phyloP scores from a whole-genome alignment of 2,113 vertebrate genomes.

The Myotis brandtii region DNA sequence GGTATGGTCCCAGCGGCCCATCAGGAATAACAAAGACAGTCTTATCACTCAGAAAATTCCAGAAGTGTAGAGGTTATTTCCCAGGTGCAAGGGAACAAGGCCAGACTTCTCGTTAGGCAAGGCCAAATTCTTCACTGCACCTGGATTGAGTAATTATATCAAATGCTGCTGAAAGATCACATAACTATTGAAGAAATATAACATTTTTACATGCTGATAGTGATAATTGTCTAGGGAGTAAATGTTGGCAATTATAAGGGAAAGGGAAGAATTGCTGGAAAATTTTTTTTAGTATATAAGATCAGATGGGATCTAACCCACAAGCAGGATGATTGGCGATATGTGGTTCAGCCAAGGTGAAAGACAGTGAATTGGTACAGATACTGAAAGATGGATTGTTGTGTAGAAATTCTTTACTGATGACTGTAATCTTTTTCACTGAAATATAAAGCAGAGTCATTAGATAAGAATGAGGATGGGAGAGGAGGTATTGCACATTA shows the following conservation, averaged over 20 bases:
- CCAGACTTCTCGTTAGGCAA: neutral
- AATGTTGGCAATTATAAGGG: neutral
- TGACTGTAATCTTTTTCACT: neutral
- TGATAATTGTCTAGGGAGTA: neutral
- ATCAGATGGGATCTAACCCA: neutral
- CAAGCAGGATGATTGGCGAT: neutral
- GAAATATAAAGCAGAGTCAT: neutral
- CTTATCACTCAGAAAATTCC: neutral
- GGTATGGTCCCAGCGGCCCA: neutral
- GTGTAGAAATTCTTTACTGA: neutral
- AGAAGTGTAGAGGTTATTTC: neutral
- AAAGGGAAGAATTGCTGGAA: neutral
- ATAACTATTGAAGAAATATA: neutral
- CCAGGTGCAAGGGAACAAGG: neutral
- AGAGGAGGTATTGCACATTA: neutral
- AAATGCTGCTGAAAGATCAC: neutral
- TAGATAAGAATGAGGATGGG: neutral
- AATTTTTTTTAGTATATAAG: neutral
- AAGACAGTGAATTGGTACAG: neutral
- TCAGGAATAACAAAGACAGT: neutral
- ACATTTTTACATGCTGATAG: neutral
- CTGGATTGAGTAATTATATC: neutral
- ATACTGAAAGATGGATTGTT: neutral
- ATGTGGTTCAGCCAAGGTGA: neutral
- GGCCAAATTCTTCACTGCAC: neutral